A percentile compares a stretch with the other conserved stretches of the same genome.
These are phyloP conservation scores for Dasyurus viverrinus DNA, from an alignment of 2,113 vertebrate species.

Conservation along the genomic window DNA sequence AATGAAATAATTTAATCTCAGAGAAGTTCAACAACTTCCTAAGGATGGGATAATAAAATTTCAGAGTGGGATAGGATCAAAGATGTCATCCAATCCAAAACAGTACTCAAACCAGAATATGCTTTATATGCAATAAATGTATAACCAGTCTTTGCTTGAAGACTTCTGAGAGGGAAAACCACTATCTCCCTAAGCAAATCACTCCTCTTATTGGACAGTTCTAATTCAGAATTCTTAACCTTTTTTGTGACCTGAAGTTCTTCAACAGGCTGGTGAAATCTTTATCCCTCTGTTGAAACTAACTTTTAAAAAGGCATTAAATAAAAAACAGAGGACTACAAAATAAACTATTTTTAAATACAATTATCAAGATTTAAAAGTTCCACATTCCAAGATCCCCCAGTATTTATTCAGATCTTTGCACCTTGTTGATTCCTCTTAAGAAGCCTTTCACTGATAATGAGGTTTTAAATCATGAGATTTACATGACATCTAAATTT, in stretches of 20 bases:
- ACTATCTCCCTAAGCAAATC: neutral
- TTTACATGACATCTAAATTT: neutral
- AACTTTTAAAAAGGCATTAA: neutral
- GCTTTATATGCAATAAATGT: neutral
- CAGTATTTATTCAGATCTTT: neutral
- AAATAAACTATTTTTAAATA: neutral
- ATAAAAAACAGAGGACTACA: neutral
- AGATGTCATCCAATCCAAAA: neutral
- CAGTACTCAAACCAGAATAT: neutral
- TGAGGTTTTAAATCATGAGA: neutral
- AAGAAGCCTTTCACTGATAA: neutral
- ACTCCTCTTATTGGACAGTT: neutral
- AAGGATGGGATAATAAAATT: neutral
- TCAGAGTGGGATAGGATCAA: neutral
- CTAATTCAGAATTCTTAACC: neutral
- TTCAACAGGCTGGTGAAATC: neutral
- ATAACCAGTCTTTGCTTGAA: neutral
- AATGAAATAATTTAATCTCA: neutral
- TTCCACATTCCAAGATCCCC: neutral
- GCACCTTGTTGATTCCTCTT: too few species aligned
- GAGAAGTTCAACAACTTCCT: neutral
- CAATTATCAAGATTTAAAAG: neutral
- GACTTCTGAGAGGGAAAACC: neutral
- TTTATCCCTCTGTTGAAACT: neutral
- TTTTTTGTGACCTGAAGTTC: neutral